Conservation (phyloP, 2,888 invertebrate genomes). For the Drosophila parthenogenetica region DNA sequence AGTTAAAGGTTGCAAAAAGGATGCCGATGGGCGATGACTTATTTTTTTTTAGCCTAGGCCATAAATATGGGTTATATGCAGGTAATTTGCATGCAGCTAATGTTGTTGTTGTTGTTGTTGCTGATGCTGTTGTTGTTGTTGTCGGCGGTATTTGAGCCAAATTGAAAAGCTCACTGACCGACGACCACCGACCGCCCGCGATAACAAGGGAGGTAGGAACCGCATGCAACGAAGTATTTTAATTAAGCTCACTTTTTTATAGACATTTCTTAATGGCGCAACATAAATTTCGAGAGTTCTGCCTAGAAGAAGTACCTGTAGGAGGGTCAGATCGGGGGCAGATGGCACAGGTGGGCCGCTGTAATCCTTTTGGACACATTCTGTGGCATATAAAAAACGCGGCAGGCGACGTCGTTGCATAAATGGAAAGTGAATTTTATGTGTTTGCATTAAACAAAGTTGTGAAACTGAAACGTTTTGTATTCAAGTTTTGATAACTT, state of each 20-base stretch:
- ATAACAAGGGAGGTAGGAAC: conserved; percentile 26
- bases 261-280: conserved; percentile 71
- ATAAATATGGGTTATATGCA: conserved; percentile 66
- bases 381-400: conserved; percentile 54
- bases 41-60: conserved; percentile 38
- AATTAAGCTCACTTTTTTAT: conserved; percentile 75
- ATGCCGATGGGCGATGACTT: conserved; percentile 60
- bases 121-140: conserved; percentile 11
- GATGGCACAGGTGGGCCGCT: neutral
- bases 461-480: conserved; percentile 70
- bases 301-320: conserved; percentile 28
- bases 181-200: conserved; percentile 38
- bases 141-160: conserved; percentile 54
- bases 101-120: conserved; percentile 17
- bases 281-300: conserved; percentile 59
- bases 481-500: conserved; percentile 67
- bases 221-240: conserved; percentile 59
- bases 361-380: conserved; percentile 7
- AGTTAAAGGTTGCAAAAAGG: conserved; percentile 67
- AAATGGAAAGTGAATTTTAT: conserved; percentile 76
- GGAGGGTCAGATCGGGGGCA: neutral
- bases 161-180: conserved; percentile 66
- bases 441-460: conserved; percentile 70
- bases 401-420: conserved; percentile 57
- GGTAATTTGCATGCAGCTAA: conserved; percentile 59